Percentiles rank a stretch among this genome's conserved stretches.
Conservation (phyloP, 2,113 vertebrate genomes). For the Grus americana region DNA sequence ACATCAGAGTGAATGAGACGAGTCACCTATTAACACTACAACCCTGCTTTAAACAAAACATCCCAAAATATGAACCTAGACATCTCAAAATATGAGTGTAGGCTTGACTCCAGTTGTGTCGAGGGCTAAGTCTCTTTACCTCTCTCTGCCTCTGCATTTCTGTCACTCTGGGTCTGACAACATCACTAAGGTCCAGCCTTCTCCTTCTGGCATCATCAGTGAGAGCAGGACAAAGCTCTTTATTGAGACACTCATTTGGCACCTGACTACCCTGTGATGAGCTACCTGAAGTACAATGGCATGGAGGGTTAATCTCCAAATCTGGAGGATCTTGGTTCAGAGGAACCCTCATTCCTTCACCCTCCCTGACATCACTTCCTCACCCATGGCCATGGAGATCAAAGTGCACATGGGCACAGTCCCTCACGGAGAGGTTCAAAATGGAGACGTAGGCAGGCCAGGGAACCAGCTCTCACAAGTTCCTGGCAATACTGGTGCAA, state of each 20-base stretch:
- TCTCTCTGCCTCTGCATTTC: background rate
- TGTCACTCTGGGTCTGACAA: background rate
- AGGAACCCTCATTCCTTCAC: background rate
- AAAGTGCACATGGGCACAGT: background rate
- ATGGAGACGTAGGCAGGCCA: background rate
- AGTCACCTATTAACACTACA: background rate
- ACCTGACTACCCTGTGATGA: background rate
- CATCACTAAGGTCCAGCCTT: background rate
- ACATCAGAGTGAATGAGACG: background rate
- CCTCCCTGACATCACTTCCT: background rate
- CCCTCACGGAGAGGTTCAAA: background rate
- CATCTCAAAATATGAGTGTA: background rate
- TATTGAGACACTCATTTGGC: fast-evolving
- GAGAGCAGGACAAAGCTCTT: background rate
- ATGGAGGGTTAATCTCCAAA: background rate
- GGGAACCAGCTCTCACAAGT: background rate
- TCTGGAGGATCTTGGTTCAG: background rate
- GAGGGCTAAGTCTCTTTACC: background rate
- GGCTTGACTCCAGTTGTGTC: fast-evolving
- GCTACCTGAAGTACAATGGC: background rate
- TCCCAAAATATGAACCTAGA: background rate
- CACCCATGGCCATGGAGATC: background rate
- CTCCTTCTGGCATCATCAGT: background rate
- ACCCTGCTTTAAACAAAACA: background rate
- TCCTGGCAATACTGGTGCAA: background rate